Conservation (phyloP, 2,797 vertebrate species). For the Semaprochilodus insignis region DNA sequence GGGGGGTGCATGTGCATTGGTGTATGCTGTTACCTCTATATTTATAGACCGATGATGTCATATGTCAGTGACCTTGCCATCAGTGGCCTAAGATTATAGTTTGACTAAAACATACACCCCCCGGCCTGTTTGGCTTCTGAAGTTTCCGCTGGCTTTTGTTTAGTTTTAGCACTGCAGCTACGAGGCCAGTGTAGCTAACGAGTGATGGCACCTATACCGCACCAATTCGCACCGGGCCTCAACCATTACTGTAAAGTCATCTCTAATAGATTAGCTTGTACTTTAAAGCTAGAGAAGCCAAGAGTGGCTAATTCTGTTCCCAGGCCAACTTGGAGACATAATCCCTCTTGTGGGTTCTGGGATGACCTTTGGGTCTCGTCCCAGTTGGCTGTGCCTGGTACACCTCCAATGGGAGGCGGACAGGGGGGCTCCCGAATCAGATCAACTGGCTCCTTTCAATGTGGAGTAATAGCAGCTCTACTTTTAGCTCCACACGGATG, state of each 20-base stretch:
- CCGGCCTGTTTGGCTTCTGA: neutral
- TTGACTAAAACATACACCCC: neutral
- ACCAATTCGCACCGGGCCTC: neutral
- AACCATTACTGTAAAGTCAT: neutral
- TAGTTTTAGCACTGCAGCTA: neutral
- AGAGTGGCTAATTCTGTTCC: too few species aligned
- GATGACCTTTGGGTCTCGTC: too few species aligned
- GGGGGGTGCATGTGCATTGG: neutral
- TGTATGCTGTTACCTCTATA: neutral
- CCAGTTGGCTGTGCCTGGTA: too few species aligned
- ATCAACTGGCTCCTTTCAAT: too few species aligned
- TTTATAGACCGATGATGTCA: constrained; percentile 7
- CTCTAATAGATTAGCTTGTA: too few species aligned
- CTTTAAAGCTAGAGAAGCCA: too few species aligned
- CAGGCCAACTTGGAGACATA: too few species aligned
- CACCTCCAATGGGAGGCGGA: too few species aligned
- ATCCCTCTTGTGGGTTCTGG: too few species aligned
- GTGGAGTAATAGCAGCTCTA: too few species aligned
- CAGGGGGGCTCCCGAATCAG: too few species aligned
- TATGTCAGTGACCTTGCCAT: neutral
- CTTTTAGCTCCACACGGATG: too few species aligned
- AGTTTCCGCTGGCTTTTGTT: neutral
- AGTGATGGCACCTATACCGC: neutral
- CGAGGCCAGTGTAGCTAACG: neutral
- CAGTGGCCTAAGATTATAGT: neutral